These are phyloP conservation scores for Odontamblyopus rebecca DNA, from an alignment of 2,797 vertebrate genomes.

Conservation along the genomic window DNA sequence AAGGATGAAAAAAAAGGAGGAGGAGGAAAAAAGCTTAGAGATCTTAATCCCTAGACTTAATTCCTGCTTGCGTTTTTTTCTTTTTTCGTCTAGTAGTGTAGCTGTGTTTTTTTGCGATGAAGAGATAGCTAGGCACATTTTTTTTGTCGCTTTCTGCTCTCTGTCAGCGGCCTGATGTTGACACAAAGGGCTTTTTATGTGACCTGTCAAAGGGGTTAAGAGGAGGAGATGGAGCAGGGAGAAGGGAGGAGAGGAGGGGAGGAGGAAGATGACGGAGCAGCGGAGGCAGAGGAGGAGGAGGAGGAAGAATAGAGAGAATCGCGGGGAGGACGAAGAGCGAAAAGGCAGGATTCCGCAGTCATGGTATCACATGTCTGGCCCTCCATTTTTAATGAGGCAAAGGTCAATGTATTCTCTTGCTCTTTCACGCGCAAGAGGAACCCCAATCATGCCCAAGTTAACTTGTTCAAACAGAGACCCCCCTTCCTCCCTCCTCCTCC, in stretches of 20 bases:
- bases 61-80: conserved; percentile 68
- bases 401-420: conserved; percentile 92
- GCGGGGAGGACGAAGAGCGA: conserved; percentile 17
- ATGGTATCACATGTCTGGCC: conserved; percentile 76
- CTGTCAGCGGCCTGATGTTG: conserved; percentile 77
- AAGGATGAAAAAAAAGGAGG: conserved; percentile 21
- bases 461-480: conserved; percentile 82
- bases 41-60: conserved; percentile 97
- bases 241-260: conserved; percentile 24
- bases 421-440: conserved; percentile 86
- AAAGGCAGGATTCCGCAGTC: conserved; percentile 72
- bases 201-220: conserved; percentile 84
- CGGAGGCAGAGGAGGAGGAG: conserved; percentile 9
- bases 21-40: conserved; percentile 78
- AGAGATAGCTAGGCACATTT: conserved; percentile 79
- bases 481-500: neutral
- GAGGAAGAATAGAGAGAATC: conserved; percentile 7
- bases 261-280: conserved; percentile 18
- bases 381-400: conserved; percentile 92
- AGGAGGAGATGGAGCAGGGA: conserved; percentile 65
- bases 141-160: conserved; percentile 84
- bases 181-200: conserved; percentile 87
- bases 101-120: conserved; percentile 51
- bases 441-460: conserved; percentile 91
- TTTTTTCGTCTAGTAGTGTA: conserved; percentile 6